A percentile compares a stretch with the other conserved stretches of the same genome.
phyloP scores from a whole-genome alignment of 1,140 invertebrate species.

The Pseudomyrmex pallidus region DNA sequence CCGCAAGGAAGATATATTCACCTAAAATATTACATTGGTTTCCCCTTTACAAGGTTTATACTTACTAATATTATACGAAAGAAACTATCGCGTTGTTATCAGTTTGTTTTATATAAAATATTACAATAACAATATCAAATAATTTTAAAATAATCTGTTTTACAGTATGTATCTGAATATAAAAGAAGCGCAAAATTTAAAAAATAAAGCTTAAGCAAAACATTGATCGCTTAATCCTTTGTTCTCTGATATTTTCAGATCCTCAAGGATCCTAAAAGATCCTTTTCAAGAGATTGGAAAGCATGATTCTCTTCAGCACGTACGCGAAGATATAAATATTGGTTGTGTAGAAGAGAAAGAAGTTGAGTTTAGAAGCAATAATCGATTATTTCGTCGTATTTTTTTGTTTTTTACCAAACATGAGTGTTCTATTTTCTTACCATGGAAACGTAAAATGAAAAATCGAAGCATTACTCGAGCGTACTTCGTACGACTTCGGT shows the following conservation, averaged over 20 bases:
- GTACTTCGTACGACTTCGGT: slow-evolving; percentile 41
- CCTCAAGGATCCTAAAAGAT: neutral
- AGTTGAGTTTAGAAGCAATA: neutral
- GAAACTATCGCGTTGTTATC: neutral
- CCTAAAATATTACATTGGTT: neutral
- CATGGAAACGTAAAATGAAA: slow-evolving; percentile 7
- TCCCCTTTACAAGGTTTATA: neutral
- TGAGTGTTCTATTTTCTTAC: slow-evolving; percentile 9
- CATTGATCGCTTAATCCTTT: slow-evolving; percentile 8
- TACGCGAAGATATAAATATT: slow-evolving; percentile 12
- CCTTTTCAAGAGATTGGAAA: neutral
- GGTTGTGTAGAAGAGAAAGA: neutral
- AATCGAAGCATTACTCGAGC: slow-evolving; percentile 12
- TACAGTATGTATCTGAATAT: neutral
- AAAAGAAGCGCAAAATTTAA: neutral
- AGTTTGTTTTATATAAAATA: neutral
- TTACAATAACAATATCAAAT: neutral
- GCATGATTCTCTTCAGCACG: neutral
- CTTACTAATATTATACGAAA: neutral
- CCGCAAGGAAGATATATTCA: neutral
- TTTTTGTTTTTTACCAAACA: neutral
- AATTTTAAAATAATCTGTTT: neutral
- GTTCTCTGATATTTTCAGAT: slow-evolving; percentile 23
- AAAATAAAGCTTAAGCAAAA: slow-evolving; percentile 24
- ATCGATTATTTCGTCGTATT: neutral